Conservation (phyloP, 1,140 invertebrate genomes). For the Brachystomella parvula region DNA sequence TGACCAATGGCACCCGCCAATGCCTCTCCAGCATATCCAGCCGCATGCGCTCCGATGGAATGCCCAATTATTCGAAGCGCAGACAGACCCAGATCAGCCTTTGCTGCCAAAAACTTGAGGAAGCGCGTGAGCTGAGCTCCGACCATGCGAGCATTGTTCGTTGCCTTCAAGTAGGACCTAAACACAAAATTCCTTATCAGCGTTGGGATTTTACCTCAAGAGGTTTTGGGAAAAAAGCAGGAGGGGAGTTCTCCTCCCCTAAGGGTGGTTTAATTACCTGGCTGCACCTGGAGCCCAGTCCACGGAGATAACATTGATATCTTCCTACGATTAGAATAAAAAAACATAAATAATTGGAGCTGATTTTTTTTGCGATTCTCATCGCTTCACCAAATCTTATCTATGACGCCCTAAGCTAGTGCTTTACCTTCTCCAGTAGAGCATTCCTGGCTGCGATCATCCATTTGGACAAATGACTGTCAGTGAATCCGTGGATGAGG, state of each 20-base stretch:
- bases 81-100: conserved; percentile 17
- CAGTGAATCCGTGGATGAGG: conserved; percentile 31
- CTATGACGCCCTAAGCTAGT: not conserved
- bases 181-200: not conserved
- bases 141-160: conserved; percentile 40
- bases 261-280: no score
- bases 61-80: conserved; percentile 25
- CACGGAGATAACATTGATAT: conserved; percentile 40
- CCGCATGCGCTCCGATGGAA: conserved; percentile 27
- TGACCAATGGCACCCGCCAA: conserved; percentile 11
- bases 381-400: no score
- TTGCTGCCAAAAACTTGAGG: conserved; percentile 31
- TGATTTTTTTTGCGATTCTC: not conserved
- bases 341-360: not conserved
- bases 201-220: no score
- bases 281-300: conserved; percentile 41
- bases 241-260: no score
- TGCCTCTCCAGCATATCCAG: conserved; percentile 23
- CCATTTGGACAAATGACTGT: conserved; percentile 17
- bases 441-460: conserved; percentile 17
- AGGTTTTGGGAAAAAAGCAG: no score
- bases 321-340: conserved; percentile 35
- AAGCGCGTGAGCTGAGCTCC: conserved; percentile 40
- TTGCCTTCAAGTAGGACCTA: conserved; percentile 40
- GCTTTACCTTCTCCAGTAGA: conserved; percentile 23